Evolutionary conservation across 2,113 vertebrate species (phyloP).

Genomic region (Ifrita kowaldi): DNA sequence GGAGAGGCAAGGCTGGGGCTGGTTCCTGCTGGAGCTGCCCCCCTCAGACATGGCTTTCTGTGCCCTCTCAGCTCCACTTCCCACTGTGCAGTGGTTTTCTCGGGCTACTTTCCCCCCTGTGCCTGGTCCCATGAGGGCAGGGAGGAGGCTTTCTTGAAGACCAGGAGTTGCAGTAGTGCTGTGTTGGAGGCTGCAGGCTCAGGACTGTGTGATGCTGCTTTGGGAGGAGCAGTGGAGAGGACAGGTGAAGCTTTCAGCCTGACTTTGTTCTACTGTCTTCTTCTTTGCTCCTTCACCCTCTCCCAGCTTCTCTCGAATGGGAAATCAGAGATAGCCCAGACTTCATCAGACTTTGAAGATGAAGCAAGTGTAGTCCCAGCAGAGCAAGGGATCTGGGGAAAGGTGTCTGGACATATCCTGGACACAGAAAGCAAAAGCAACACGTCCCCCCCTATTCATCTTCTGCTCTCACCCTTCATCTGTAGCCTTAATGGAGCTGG

Average conservation of each 20-base stretch:
- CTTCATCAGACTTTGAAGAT: background rate
- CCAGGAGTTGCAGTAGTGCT: background rate
- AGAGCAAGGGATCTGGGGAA: background rate
- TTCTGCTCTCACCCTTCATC: background rate
- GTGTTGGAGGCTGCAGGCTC: background rate
- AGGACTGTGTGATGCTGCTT: background rate
- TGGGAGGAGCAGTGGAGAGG: background rate
- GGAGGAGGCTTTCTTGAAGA: background rate
- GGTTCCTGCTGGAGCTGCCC: background rate
- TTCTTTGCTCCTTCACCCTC: background rate
- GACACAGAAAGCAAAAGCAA: background rate
- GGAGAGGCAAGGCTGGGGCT: background rate
- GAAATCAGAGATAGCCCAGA: background rate
- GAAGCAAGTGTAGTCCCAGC: background rate
- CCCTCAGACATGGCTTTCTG: background rate
- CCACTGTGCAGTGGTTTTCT: fast-evolving
- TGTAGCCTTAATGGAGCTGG: background rate
- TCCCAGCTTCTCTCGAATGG: background rate
- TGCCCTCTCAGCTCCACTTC: background rate
- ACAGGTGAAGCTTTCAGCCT: background rate
- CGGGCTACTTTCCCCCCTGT: background rate
- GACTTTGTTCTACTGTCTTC: background rate
- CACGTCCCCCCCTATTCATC: fast-evolving
- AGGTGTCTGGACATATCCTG: background rate
- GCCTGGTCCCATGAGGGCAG: background rate